Base-by-base conservation (phyloP, 2,888 invertebrate species). In the Bhutanitis thaidina region DNA sequence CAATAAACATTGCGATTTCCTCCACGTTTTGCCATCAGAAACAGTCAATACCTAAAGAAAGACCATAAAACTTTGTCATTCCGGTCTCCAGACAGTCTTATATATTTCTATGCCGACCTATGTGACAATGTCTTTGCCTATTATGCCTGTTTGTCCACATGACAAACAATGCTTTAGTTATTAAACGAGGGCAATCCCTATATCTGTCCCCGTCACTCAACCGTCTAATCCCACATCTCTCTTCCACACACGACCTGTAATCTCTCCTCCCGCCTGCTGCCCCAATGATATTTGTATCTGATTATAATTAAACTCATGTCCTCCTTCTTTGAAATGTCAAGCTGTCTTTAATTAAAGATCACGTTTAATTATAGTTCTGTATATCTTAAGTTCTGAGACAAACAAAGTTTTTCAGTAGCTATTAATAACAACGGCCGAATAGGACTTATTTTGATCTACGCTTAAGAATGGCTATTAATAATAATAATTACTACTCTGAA, bases 251-350 rank as follows among this genome's bases (percentile, higher is more conserved):
- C 74, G 76, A 77, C 76, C 80, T 75, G 80, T 76, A 77, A 80
- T 80, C 69, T 63, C 76, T 65, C 71, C 77, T 71, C 77, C 72
- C 85, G 88, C 67, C 82, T 86, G 78, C 73, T 85, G 89, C 67
- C 82, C 88, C 84, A 84, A 88, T 89, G 89, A 89, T 89, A 89
- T 89, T 89, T 89, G 82, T 85, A 83, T 84, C 87, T 76, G 77
- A 82, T 78, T 83, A 83, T 80, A 85, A 83, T 85, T 85, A 85
- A 83, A 83, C 81, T 66, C 69, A 83, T 80, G 89, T 80, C 88
- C 89, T 85, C 82, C 72, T 88, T 86, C 81, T 85, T 81, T 82
- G 75, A 89, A 89, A 89, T 89, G 89, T 87, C 89, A 88, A 80
- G 80, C 82, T 80, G 80, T 80, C 73, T 86, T 83, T 86, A 88